These are phyloP conservation scores for Sebastes minor DNA, from an alignment of 2,797 vertebrate genomes.

Conservation along the genomic window DNA sequence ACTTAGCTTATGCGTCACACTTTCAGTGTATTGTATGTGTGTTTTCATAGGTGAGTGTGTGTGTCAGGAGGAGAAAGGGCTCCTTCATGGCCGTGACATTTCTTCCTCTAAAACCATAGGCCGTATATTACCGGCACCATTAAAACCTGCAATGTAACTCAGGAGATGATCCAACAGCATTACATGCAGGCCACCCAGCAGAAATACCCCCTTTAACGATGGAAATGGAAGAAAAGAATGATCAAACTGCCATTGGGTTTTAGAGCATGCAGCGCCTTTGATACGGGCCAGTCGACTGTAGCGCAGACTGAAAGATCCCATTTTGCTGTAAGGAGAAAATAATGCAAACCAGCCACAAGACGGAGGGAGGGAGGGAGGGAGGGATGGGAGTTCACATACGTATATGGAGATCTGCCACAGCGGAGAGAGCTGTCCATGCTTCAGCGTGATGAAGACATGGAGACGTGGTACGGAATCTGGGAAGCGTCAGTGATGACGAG, in stretches of 20 bases:
- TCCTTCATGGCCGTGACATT: constrained; percentile 41
- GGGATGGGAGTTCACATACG: constrained; percentile 24
- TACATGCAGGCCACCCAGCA: constrained; percentile 68
- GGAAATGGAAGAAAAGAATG: constrained; percentile 59
- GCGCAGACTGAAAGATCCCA: constrained; percentile 63
- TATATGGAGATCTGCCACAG: constrained; percentile 43
- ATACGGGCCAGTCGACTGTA: constrained; percentile 63
- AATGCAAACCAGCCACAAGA: constrained; percentile 68
- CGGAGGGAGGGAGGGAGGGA: background rate
- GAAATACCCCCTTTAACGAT: constrained; percentile 56
- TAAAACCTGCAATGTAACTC: constrained; percentile 57
- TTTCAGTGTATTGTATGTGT: background rate
- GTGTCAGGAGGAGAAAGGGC: constrained; percentile 16
- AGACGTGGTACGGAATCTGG: constrained; percentile 59
- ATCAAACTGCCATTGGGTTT: constrained; percentile 60
- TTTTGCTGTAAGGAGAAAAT: constrained; percentile 69
- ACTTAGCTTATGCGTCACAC: constrained; percentile 19
- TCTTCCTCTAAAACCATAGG: constrained; percentile 42
- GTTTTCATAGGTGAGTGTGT: constrained; percentile 6
- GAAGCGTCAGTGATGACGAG: constrained; percentile 68
- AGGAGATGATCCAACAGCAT: constrained; percentile 56
- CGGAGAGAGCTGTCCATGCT: constrained; percentile 39
- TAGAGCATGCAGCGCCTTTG: constrained; percentile 64
- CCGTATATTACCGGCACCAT: constrained; percentile 53
- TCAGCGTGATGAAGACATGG: constrained; percentile 61